Percentiles rank a stretch among this genome's conserved stretches.
These are phyloP conservation scores for Xerus inauris DNA, from an alignment of 2,113 vertebrate species.

Conservation along the genomic window DNA sequence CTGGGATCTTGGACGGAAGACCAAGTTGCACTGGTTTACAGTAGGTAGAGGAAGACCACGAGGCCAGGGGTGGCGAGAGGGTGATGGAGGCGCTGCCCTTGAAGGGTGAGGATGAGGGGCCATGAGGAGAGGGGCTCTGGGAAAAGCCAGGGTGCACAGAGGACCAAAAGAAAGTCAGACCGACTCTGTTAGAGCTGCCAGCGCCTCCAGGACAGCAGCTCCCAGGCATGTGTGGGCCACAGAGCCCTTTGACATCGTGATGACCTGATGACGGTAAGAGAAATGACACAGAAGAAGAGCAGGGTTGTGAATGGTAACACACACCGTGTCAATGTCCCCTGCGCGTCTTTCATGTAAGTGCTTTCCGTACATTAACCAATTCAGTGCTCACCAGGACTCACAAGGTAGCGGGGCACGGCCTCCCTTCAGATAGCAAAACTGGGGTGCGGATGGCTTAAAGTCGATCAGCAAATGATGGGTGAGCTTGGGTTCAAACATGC, in stretches of 20 bases:
- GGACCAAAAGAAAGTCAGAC: neutral
- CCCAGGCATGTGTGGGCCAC: neutral
- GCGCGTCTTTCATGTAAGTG: neutral
- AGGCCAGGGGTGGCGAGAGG: fast-evolving
- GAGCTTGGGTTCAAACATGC: neutral
- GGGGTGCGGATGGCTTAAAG: neutral
- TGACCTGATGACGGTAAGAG: neutral
- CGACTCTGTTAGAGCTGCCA: too few species aligned
- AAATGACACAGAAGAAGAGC: neutral
- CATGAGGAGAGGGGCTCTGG: neutral
- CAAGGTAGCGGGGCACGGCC: neutral
- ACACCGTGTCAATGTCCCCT: neutral
- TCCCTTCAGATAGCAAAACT: neutral
- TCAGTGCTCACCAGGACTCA: neutral
- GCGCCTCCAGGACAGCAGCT: neutral
- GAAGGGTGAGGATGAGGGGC: fast-evolving
- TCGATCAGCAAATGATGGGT: neutral
- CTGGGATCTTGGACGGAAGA: neutral
- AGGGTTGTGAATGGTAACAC: neutral
- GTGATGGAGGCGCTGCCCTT: too few species aligned
- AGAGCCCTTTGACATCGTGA: fast-evolving
- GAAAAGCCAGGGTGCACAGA: too few species aligned
- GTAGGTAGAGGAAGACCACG: neutral
- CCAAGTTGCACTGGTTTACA: neutral
- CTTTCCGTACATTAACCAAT: neutral